Percentiles rank a stretch among this genome's conserved stretches.
phyloP scores from a whole-genome alignment of 2,888 invertebrate genomes.

The Caenorhabditis sulstoni region DNA sequence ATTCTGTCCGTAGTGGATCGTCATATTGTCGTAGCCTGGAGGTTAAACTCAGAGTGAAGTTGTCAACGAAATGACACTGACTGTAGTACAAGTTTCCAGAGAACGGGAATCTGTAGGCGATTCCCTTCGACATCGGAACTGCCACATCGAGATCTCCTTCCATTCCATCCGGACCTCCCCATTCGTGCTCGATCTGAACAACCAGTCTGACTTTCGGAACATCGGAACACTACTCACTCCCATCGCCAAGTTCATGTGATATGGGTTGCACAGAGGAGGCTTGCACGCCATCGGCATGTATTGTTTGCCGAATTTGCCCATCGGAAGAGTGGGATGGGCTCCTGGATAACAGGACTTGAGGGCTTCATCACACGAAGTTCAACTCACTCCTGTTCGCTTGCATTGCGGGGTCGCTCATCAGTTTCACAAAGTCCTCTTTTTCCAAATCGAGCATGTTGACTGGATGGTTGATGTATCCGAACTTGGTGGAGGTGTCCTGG shows the following conservation, averaged over 20 bases:
- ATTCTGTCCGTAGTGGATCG: conserved; percentile 74
- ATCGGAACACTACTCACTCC: conserved; percentile 61
- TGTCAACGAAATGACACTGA: conserved; percentile 22
- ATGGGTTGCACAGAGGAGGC: conserved; percentile 73
- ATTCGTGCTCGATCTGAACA: conserved; percentile 71
- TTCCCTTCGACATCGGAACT: conserved; percentile 72
- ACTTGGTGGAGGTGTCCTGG: conserved; percentile 70
- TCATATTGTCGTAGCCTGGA: conserved; percentile 73
- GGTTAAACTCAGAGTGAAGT: not conserved
- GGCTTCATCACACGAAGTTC: not conserved
- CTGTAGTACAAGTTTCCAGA: conserved; percentile 75
- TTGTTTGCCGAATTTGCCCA: conserved; percentile 66
- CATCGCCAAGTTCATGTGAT: conserved; percentile 66
- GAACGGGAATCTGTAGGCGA: conserved; percentile 73
- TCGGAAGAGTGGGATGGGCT: conserved; percentile 68
- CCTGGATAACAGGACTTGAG: conserved; percentile 7
- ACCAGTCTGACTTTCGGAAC: not conserved
- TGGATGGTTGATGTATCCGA: conserved; percentile 74
- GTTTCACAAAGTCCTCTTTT: conserved; percentile 70
- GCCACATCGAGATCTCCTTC: conserved; percentile 75
- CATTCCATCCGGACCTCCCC: conserved; percentile 70
- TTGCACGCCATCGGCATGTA: conserved; percentile 70
- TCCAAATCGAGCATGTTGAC: conserved; percentile 76
- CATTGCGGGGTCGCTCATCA: conserved; percentile 69
- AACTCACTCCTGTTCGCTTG: conserved; percentile 68